These are phyloP conservation scores for Peromyscus californicus DNA, from an alignment of 2,113 vertebrate genomes.

Conservation along the genomic window DNA sequence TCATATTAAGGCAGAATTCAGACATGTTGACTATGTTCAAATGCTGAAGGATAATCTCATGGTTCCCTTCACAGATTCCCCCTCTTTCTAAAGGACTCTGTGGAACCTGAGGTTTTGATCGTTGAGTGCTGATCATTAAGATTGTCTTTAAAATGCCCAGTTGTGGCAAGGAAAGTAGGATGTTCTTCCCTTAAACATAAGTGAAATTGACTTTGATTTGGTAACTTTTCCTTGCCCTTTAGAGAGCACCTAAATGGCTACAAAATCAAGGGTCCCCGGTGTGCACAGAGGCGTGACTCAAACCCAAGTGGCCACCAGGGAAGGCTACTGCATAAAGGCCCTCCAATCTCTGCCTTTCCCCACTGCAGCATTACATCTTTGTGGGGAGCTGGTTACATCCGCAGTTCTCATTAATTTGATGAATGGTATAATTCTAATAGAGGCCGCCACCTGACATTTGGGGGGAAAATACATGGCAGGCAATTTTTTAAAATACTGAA, in stretches of 20 bases:
- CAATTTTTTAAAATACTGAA: slow-evolving; percentile 83
- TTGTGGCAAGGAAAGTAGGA: background rate
- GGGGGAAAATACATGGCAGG: slow-evolving; percentile 78
- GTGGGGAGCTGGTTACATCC: slow-evolving; percentile 58
- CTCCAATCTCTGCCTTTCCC: background rate
- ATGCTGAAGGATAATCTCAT: background rate
- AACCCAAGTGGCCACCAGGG: background rate
- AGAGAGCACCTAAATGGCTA: background rate
- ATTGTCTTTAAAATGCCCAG: background rate
- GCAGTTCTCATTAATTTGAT: slow-evolving; percentile 83
- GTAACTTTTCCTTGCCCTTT: background rate
- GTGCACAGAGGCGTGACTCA: background rate
- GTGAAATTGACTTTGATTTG: slow-evolving; percentile 50
- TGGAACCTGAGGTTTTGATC: background rate
- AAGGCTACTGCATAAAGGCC: background rate
- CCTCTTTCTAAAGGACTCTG: background rate
- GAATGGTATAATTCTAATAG: slow-evolving; percentile 82
- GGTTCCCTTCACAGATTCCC: background rate
- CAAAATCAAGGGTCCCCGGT: background rate
- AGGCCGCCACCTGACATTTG: slow-evolving; percentile 82
- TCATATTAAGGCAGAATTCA: background rate
- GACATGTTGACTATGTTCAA: background rate
- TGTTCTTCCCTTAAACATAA: background rate
- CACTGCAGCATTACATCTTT: slow-evolving; percentile 63
- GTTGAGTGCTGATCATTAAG: background rate